These are phyloP conservation scores for Pelosia muscerda DNA, from an alignment of 2,888 invertebrate species.

Conservation along the genomic window DNA sequence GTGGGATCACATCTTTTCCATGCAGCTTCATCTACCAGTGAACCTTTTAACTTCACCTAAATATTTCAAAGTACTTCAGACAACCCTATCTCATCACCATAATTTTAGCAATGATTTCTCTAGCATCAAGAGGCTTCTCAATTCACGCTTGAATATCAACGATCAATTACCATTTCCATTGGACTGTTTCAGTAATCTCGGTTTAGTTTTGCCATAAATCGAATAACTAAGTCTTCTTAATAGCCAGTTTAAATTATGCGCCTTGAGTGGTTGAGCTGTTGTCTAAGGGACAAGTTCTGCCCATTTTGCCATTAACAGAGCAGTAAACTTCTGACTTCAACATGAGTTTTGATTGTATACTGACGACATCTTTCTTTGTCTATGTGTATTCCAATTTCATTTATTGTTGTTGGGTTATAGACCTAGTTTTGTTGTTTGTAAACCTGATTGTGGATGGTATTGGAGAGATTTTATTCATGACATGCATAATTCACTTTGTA, in stretches of 20 bases:
- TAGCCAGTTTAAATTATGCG: slow-evolving; percentile 16
- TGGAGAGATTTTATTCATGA: background rate
- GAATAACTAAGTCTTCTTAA: slow-evolving; percentile 14
- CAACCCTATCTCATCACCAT: no score
- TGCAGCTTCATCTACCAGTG: no score
- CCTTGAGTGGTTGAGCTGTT: slow-evolving; percentile 7
- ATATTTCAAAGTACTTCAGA: no score
- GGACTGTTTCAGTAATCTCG: slow-evolving; percentile 10
- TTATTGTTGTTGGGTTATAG: background rate
- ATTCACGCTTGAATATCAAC: background rate
- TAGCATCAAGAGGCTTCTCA: background rate
- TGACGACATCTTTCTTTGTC: background rate
- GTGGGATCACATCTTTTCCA: no score
- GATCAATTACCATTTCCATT: slow-evolving; percentile 11
- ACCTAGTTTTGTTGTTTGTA: no score
- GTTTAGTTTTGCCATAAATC: slow-evolving; percentile 15
- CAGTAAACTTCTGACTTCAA: slow-evolving; percentile 7
- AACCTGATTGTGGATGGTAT: background rate
- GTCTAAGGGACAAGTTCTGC: slow-evolving; percentile 3
- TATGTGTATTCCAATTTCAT: background rate
- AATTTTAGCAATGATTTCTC: no score
- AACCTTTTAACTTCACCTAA: no score
- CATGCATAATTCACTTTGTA: background rate
- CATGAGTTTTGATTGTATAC: background rate
- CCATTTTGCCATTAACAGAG: slow-evolving; percentile 8